Base-by-base conservation (phyloP, 2,113 vertebrate species). In the Agelaius phoeniceus region DNA sequence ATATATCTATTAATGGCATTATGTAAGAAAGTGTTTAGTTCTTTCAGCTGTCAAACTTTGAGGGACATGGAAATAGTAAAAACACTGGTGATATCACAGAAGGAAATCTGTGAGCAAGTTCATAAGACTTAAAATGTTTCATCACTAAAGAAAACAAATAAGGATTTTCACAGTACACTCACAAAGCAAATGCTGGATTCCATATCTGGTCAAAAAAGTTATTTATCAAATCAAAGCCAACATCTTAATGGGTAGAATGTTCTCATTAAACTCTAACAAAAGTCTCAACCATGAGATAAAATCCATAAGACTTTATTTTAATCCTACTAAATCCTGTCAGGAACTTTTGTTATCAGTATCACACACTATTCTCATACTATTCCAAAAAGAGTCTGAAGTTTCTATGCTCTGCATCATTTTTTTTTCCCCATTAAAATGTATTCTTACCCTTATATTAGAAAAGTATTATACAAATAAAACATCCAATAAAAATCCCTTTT, bases 221-320 rank as follows among this genome's bases (percentile, higher is more conserved):
- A 82, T 92, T 96, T 90, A 94, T 92, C 86, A 97, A 96, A 94
- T 87, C 78, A 96, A 95, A 94, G 22, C 15, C 82, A 90, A 67
- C 67, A 28, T 84, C 86, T 93, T 96, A 97, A 96, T 23, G 54
- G 59, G 41, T 95, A 96, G 81, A 94, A 94, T 57, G 15, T 85
- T 95, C 86, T 97, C 92, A 96, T 98, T 97, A 97, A 97, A 96
- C 41, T 90, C 68, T 89, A 94, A 96, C 94, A 95, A 92, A 94
- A 88, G 15, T 66, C 71, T 97, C 76, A 86, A 76, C 6, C 33
- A 41, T 81, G n/a, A 82, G 44, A 94, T 74, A 86, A 96, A 93
- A 97, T 61, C 84, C 49, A 43, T 68, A 37, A 69, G 80, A 66
- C 10, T 31, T 44, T 95, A 96, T 95, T 96, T 63, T 80, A 37